Base-by-base conservation (phyloP, 2,797 vertebrate species). In the Arctocebus calabarensis region DNA sequence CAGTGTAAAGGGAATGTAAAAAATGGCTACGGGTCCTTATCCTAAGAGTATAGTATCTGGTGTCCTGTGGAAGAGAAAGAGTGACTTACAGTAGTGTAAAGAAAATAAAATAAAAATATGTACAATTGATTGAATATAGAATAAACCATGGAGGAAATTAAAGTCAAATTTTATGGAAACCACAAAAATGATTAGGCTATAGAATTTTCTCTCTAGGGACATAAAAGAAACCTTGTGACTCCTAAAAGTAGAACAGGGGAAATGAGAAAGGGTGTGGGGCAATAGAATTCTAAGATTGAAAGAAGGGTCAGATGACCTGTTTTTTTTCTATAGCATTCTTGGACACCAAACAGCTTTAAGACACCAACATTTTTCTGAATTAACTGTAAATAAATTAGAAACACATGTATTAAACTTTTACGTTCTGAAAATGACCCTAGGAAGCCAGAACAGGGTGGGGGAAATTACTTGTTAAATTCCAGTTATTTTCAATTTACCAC, bases 331-430 rank as follows among this genome's bases (percentile, higher is more conserved):
- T 48, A 68, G 78, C 37, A 79, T 92, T 97, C 82, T 93, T 96
- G 94, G 87, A 95, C 70, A 94, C 74, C 34, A 90, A 91, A 93
- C 7, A 87, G 23, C 86, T 89, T 61, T 27, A 61, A 91, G 79
- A 92, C 59, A 83, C 91, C 62, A 86, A 79, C n/a, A 75, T 84
- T 70, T 96, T 96, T 87, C 88, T 90, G 27, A 95, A 96, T 91
- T 96, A 94, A 94, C 40, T 95, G 45, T 96, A 95, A 95, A 94
- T 92, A 96, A 96, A 96, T 97, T 37, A 90, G 84, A 82, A 97
- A 94, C 92, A 97, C 85, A 82, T 96, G 95, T 74, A 91, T 91
- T 91, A 90, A 87, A 82, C 37, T 55, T 92, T 87, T 62, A 78
- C 37, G 90, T 66, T 95, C 77, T 90, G 82, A 78, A 78, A 90